phyloP scores from a whole-genome alignment of 1,140 invertebrate genomes.

The Drosophila virilis region DNA sequence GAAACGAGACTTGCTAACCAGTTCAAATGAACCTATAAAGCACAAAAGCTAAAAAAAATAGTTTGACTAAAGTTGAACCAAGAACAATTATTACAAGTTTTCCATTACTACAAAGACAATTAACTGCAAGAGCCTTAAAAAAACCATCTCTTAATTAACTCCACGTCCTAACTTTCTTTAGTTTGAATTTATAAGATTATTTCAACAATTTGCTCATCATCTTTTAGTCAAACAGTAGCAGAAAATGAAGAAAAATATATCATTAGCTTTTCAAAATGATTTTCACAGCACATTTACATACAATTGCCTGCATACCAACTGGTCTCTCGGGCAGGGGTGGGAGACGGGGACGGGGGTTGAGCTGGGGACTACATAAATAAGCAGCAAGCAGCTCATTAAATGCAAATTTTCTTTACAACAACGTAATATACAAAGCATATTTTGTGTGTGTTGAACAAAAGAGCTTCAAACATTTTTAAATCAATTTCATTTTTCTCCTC shows the following conservation, averaged over 20 bases:
- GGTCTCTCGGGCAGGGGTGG: neutral
- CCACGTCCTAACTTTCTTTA: constrained; percentile 53
- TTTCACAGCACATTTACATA: constrained; percentile 72
- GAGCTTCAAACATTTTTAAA: constrained; percentile 45
- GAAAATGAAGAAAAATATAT: constrained; percentile 52
- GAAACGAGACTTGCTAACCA: too few species aligned
- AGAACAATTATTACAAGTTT: neutral
- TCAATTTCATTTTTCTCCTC: constrained; percentile 38
- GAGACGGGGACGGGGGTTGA: neutral
- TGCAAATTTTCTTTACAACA: constrained; percentile 63
- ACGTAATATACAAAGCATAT: constrained; percentile 19
- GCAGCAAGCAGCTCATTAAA: constrained; percentile 68
- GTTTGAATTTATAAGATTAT: constrained; percentile 42
- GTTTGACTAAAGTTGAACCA: too few species aligned
- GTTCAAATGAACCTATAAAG: too few species aligned
- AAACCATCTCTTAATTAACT: constrained; percentile 13
- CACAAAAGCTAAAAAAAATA: too few species aligned
- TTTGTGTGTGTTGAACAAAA: constrained; percentile 57
- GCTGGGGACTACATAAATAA: constrained; percentile 18
- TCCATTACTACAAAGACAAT: neutral
- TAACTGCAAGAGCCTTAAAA: neutral
- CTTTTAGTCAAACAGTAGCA: constrained; percentile 20
- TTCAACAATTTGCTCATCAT: constrained; percentile 52
- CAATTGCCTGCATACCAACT: constrained; percentile 48
- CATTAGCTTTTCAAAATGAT: constrained; percentile 69